Evolutionary conservation across 2,888 invertebrate species (phyloP), one percentile per base, ranked within the genome.

Genomic region (Psylliodes chrysocephalus): DNA sequence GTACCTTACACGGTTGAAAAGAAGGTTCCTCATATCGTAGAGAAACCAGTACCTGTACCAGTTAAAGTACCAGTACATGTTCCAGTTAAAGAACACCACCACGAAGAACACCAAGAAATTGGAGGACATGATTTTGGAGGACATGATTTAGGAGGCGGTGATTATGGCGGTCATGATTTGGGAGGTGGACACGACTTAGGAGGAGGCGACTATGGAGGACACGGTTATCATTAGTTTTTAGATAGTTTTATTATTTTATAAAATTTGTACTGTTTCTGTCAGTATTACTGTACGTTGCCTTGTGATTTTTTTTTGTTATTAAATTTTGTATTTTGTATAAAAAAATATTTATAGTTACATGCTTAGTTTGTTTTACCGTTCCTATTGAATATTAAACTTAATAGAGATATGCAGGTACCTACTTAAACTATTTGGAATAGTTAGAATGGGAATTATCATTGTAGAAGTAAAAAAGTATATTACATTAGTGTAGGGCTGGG

Each of bases 51-150:
- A 55, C 90, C 90, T 28, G 89, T 90, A 74, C 85, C 86, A 46
- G 88, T 91, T 22, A 91, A 92, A 80, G 88, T 91, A 56, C 88
- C 89, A 1, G 88, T 90, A 28, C 88, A 88, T 18, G 84, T 89
- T 14, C 85, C 84, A 35, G 84, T 90, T 22, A 71, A 64, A 74
- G 76, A 63, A 77, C 75, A 67, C n/a, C 65, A 75, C 46, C 66
- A 68, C n/a, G 63, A 67, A 14, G 53, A 51, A 35, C 65, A 59
- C 10, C 66, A 70, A n/a, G 73, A 71, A 51, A 56, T 61, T 17
- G 69, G 71, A 17, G 71, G 71, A 8, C 68, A 67, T 14, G 70
- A 64, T 19, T 63, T 54, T 28, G 73, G 73, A 22, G 73, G 73
- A 19, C 64, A 71, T 22, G 73, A 72, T 47, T 66, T 68, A 10